A percentile compares a stretch with the other conserved stretches of the same genome.
phyloP scores from a whole-genome alignment of 2,888 invertebrate genomes.

The Ophion ventricosus region DNA sequence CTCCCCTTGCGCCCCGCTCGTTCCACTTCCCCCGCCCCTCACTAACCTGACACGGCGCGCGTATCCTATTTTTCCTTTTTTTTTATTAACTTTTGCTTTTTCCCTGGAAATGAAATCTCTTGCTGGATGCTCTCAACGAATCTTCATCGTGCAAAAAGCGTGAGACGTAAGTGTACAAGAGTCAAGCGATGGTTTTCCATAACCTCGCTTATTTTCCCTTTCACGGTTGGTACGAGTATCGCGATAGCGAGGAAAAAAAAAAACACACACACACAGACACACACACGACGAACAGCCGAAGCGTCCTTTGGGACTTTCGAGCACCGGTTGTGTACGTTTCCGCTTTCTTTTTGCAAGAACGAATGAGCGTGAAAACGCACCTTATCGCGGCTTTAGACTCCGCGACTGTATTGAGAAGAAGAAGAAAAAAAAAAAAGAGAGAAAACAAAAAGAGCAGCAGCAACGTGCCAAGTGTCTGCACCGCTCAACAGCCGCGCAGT shows the following conservation, averaged over 20 bases:
- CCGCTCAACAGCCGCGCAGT: slow-evolving; percentile 49
- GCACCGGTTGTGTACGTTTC: no score
- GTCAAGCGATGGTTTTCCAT: slow-evolving; percentile 6
- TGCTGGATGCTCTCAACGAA: slow-evolving; percentile 4
- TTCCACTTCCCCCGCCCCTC: neutral
- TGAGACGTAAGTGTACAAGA: neutral
- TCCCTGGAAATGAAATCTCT: neutral
- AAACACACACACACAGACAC: no score
- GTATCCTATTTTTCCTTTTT: neutral
- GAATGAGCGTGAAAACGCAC: neutral
- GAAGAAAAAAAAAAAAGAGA: no score
- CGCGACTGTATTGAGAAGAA: slow-evolving; percentile 24
- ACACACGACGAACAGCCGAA: no score
- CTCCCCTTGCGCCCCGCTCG: neutral
- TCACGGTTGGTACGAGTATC: neutral
- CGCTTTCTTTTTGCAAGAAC: no score
- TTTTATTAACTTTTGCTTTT: slow-evolving; percentile 1
- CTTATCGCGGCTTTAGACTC: slow-evolving; percentile 13
- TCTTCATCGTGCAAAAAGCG: slow-evolving; percentile 11
- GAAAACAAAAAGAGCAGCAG: slow-evolving; percentile 32
- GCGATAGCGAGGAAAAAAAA: no score
- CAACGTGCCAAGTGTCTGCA: slow-evolving; percentile 47
- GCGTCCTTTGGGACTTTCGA: no score
- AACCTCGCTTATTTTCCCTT: slow-evolving; percentile 28
- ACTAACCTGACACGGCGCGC: neutral